A percentile compares a stretch with the other conserved stretches of the same genome.
These are phyloP conservation scores for Prorops nasuta DNA, from an alignment of 1,140 invertebrate species.

Conservation along the genomic window DNA sequence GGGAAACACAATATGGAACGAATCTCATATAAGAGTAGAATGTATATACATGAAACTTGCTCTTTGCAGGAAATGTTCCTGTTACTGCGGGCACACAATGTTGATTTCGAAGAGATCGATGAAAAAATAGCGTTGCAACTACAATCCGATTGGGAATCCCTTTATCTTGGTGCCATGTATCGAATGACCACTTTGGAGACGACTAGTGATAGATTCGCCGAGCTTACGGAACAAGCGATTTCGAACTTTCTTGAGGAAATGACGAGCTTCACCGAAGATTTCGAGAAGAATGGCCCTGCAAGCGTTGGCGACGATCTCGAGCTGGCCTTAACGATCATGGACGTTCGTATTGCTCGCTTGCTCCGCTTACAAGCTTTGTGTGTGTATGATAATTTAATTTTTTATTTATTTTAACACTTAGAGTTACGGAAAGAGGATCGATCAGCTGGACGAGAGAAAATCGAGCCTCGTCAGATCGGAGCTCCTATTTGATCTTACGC, in stretches of 20 bases:
- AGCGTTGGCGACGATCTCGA: conserved; percentile 76
- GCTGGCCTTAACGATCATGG: conserved; percentile 67
- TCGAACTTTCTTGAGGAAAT: conserved; percentile 67
- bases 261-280: conserved; percentile 69
- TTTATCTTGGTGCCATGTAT: conserved; percentile 68
- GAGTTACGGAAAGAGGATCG: conserved; percentile 68
- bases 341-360: conserved; percentile 45
- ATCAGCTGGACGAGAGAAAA: conserved; percentile 66
- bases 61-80: conserved; percentile 38
- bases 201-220: conserved; percentile 77
- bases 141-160: conserved; percentile 66
- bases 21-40: no score
- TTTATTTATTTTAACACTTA: conserved; percentile 32
- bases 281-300: conserved; percentile 73
- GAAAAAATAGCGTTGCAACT: conserved; percentile 61
- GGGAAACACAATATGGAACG: no score
- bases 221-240: conserved; percentile 72
- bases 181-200: conserved; percentile 67
- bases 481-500: conserved; percentile 79
- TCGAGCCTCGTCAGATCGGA: conserved; percentile 75
- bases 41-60: not conserved
- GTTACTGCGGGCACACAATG: conserved; percentile 40
- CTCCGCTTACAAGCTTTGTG: not conserved
- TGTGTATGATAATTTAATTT: not conserved
- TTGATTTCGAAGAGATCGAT: conserved; percentile 52